phyloP scores from a whole-genome alignment of 2,888 invertebrate genomes.

The Epinotia demarniana region DNA sequence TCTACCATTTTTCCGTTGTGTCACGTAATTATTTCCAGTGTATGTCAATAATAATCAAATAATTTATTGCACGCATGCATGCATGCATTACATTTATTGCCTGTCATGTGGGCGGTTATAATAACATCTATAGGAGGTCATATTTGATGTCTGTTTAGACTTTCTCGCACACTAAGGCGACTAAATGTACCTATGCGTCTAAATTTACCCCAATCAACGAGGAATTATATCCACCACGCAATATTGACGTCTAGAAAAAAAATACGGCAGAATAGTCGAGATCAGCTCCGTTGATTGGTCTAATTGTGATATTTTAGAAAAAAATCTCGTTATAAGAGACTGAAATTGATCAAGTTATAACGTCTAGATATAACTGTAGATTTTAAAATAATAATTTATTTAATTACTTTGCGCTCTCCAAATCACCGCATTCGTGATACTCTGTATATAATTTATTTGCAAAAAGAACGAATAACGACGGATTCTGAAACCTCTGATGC shows the following conservation, averaged over 20 bases:
- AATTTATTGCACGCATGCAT: no score
- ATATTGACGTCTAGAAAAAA: neutral
- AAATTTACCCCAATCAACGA: conserved; percentile 7
- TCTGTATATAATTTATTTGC: neutral
- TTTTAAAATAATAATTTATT: conserved; percentile 17
- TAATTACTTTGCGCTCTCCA: neutral
- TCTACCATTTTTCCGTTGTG: no score
- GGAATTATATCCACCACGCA: neutral
- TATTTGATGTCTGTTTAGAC: no score
- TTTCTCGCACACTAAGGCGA: neutral
- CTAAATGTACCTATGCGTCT: neutral
- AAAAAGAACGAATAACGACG: no score
- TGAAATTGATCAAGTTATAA: conserved; percentile 21
- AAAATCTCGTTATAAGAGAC: conserved; percentile 22
- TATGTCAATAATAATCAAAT: no score
- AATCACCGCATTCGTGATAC: neutral
- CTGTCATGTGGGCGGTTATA: no score
- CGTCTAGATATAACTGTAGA: conserved; percentile 1
- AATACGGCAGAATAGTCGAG: neutral
- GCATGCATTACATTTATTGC: no score
- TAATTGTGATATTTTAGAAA: conserved; percentile 35
- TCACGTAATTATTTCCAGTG: no score
- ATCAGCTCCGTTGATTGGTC: neutral
- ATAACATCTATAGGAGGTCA: no score
- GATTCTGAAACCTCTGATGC: no score